Evolutionary conservation across 2,888 invertebrate genomes (phyloP).

Genomic region (Sphaerophoria rueppellii): DNA sequence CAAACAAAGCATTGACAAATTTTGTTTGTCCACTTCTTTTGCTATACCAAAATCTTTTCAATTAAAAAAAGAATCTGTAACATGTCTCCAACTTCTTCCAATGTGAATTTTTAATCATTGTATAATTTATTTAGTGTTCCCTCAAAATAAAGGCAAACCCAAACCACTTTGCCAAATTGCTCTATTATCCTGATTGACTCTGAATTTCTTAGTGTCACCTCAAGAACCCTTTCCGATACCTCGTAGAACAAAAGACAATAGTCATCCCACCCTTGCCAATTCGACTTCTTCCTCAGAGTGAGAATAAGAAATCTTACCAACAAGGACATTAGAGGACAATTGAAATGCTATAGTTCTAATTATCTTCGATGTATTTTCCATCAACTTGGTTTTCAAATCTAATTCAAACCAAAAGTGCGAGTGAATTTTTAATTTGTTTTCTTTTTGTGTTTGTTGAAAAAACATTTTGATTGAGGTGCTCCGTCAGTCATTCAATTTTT

Average conservation of each 20-base stretch:
- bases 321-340: slow-evolving; percentile 1
- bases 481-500: slow-evolving; percentile 54
- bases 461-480: slow-evolving; percentile 67
- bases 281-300: neutral
- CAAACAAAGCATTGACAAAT: too few species aligned
- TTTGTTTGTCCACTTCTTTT: too few species aligned
- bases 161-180: slow-evolving; percentile 10
- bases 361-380: slow-evolving; percentile 48
- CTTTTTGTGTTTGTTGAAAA: slow-evolving; percentile 8
- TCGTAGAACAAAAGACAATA: neutral
- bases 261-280: slow-evolving; percentile 7
- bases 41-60: too few species aligned
- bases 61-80: too few species aligned
- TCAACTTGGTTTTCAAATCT: slow-evolving; percentile 29
- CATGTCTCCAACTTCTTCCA: too few species aligned
- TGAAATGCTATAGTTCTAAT: slow-evolving; percentile 25
- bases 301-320: neutral
- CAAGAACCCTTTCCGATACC: slow-evolving; percentile 11
- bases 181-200: neutral
- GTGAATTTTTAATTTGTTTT: slow-evolving; percentile 48
- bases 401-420: slow-evolving; percentile 25
- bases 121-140: neutral
- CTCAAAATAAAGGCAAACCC: neutral
- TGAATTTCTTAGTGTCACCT: slow-evolving; percentile 8
- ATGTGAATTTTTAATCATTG: too few species aligned